Conservation (phyloP, 2,797 vertebrate genomes). For the Hirundo rustica region DNA sequence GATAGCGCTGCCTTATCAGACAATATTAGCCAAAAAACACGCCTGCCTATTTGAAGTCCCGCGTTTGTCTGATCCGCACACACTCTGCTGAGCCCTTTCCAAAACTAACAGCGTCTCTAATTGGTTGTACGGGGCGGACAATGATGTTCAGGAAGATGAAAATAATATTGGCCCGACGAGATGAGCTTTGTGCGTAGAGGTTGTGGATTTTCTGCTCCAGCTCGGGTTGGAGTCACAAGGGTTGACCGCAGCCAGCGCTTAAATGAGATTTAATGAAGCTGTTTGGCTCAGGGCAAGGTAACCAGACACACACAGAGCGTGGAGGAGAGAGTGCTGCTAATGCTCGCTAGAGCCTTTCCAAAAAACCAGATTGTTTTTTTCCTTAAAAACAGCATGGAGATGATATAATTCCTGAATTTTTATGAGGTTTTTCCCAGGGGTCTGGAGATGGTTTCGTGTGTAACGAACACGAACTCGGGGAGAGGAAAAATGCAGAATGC, state of each 20-base stretch:
- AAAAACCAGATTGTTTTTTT: conserved; percentile 35
- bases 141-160: conserved; percentile 53
- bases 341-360: conserved; percentile 18
- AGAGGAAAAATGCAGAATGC: conserved; percentile 5
- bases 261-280: conserved; percentile 5
- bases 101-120: conserved; percentile 54
- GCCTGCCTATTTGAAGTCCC: conserved; percentile 40
- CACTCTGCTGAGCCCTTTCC: neutral
- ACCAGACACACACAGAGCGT: conserved; percentile 18
- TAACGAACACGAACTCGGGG: neutral
- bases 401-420: conserved; percentile 59
- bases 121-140: conserved; percentile 31
- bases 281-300: conserved; percentile 32
- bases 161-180: conserved; percentile 45
- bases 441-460: conserved; percentile 3
- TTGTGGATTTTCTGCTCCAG: conserved; percentile 34
- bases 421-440: conserved; percentile 50
- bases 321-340: conserved; percentile 5
- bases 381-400: conserved; percentile 45
- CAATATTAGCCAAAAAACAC: conserved; percentile 43
- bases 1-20: conserved; percentile 69
- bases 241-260: neutral
- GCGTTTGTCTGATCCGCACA: conserved; percentile 61
- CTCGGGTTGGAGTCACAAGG: conserved; percentile 25
- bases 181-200: conserved; percentile 27